phyloP scores from a whole-genome alignment of 2,888 invertebrate species.

The Lycia hirtaria region DNA sequence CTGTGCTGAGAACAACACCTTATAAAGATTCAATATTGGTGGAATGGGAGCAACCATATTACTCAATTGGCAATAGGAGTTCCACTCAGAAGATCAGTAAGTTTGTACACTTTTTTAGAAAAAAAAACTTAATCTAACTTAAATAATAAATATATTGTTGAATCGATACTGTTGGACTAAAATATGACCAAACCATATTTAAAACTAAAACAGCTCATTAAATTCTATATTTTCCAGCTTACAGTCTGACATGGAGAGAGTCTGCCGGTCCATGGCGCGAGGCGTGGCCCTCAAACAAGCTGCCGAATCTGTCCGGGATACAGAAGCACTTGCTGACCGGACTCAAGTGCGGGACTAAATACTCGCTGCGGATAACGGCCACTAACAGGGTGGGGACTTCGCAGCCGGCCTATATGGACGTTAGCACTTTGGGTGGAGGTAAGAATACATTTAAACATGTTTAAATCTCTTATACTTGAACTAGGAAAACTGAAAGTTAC shows the following conservation, averaged over 20 bases:
- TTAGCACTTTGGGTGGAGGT: conserved; percentile 87
- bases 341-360: conserved; percentile 93
- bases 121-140: not conserved
- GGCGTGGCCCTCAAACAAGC: conserved; percentile 87
- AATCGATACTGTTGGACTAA: too few relatives aligned
- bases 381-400: conserved; percentile 94
- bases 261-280: conserved; percentile 81
- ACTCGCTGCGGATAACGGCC: conserved; percentile 92
- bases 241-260: conserved; percentile 82
- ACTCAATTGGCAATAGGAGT: conserved; percentile 60
- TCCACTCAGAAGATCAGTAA: conserved; percentile 73
- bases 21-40: conserved; percentile 82
- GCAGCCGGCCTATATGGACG: conserved; percentile 87
- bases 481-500: too few relatives aligned
- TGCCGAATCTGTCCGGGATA: conserved; percentile 80
- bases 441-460: conserved; percentile 36
- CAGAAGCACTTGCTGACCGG: conserved; percentile 88
- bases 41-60: conserved; percentile 88
- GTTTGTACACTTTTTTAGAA: conserved; percentile 38
- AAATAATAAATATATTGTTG: too few relatives aligned
- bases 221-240: conserved; percentile 57
- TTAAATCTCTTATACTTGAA: not conserved
- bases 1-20: conserved; percentile 85
- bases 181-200: too few relatives aligned
- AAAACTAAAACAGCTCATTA: not conserved